Evolutionary conservation across 2,797 vertebrate genomes (phyloP).

Genomic region (Microctenopoma stevenorrisi): DNA sequence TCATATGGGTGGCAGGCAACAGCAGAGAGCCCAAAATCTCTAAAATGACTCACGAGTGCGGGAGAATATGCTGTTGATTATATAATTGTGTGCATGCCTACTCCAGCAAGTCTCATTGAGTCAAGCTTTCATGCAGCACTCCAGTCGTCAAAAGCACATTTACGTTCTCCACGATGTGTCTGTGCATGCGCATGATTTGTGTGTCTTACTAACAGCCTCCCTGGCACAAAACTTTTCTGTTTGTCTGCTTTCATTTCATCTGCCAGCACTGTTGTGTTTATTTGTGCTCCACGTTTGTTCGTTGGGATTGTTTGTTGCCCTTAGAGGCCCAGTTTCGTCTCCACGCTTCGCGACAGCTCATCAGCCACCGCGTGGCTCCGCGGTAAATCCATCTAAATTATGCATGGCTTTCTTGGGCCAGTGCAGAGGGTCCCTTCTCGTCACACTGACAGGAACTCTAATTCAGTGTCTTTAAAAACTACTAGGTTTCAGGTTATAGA

Average conservation of each 20-base stretch:
- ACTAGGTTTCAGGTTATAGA: conserved; percentile 1
- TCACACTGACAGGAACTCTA: conserved; percentile 13
- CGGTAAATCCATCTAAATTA: conserved; percentile 66
- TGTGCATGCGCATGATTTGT: conserved; percentile 12
- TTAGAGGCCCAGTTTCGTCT: conserved; percentile 50
- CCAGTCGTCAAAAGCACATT: conserved; percentile 58
- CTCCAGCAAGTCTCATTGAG: conserved; percentile 62
- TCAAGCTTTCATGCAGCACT: conserved; percentile 48
- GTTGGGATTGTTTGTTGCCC: conserved; percentile 63
- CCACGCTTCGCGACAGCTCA: conserved; percentile 58
- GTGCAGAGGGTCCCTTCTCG: conserved; percentile 24
- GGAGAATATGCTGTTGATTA: conserved; percentile 74
- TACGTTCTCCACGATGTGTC: conserved; percentile 30
- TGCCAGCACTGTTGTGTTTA: conserved; percentile 54
- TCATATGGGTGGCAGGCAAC: conserved; percentile 38
- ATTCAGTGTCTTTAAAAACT: background rate
- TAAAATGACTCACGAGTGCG: conserved; percentile 49
- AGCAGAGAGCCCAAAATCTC: conserved; percentile 50
- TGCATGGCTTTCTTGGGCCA: conserved; percentile 45
- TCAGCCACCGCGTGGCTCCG: conserved; percentile 53
- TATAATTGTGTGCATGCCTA: conserved; percentile 69
- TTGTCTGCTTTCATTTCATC: conserved; percentile 66
- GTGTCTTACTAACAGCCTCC: conserved; percentile 49
- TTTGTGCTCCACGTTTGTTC: conserved; percentile 58
- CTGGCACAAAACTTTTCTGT: conserved; percentile 49